Evolutionary conservation across 2,113 vertebrate species (phyloP).

Genomic region (Leptosomus discolor): DNA sequence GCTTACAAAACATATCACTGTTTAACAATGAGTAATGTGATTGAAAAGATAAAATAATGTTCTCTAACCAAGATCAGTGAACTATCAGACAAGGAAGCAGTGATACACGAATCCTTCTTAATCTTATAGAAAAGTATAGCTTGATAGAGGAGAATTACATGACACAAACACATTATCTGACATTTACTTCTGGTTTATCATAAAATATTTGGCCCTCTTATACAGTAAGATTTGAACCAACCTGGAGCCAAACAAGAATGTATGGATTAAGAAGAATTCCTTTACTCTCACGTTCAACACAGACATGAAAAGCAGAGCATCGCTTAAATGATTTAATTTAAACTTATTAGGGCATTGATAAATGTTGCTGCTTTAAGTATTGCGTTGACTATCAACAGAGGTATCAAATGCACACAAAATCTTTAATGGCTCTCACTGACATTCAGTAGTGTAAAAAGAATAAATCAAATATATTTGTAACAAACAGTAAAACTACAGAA

Average conservation of each 20-base stretch:
- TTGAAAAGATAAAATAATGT: constrained; percentile 10
- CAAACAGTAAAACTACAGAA: background rate
- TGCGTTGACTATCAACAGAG: background rate
- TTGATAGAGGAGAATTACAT: constrained; percentile 22
- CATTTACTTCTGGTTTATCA: constrained; percentile 11
- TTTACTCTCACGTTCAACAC: background rate
- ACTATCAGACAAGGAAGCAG: background rate
- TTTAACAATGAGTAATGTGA: background rate
- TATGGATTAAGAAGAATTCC: background rate
- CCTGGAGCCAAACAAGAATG: background rate
- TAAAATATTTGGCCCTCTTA: background rate
- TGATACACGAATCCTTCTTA: background rate
- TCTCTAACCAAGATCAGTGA: background rate
- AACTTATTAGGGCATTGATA: background rate
- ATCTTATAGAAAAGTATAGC: background rate
- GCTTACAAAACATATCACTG: background rate
- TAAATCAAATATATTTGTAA: background rate
- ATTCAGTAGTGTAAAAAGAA: background rate
- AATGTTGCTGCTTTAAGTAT: fast-evolving
- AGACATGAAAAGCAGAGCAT: background rate
- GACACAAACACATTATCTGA: background rate
- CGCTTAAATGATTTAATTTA: background rate
- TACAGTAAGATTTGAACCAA: background rate
- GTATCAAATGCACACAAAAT: background rate
- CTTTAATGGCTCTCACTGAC: background rate